Base-by-base conservation (phyloP, 2,888 invertebrate genomes). In the Cremastinae sp. region DNA sequence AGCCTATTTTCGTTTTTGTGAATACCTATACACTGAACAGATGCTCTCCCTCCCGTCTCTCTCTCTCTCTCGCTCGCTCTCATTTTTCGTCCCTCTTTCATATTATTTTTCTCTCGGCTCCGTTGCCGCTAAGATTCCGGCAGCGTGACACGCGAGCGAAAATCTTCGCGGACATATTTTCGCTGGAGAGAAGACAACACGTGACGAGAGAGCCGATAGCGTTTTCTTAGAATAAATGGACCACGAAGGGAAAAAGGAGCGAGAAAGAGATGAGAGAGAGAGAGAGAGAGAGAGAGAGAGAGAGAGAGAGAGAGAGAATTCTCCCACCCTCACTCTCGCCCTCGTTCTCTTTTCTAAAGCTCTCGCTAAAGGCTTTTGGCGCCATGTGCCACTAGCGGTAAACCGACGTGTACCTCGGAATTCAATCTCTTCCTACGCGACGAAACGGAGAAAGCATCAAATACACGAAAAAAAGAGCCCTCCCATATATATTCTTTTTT, bases 1-100 rank as follows among this genome's bases (percentile, higher is more conserved):
- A 49, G 74, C 79, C 81, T 86, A 86, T 86, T 86, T 85, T 86
- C 79, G 84, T 80, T 69, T 28, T 59, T 64, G 75, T 56, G 79
- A 74, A 79, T 75, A 77, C 75, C 78, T 76, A 71, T 58, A 65
- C 47, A 47, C 51, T 22, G 78, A 76, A 77, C 78, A 81, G 78
- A 81, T 81, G 79, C 76, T 73, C 47, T 59, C 59, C 59, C 59
- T 69, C 53, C 68, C 68, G 45, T 68, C 62, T 16, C 14, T 12
- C 22, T 43, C 65, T 41, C 41, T 12, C 45, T 51, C 37, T 41
- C 12, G 12, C 37, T 20, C 55, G 28, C 22, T 39, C 56, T 45
- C n/a, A 53, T 20, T 53, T 43, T 14, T 10, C 14, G 12, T 45
- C 18, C 20, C n/a, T 45, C 45, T 9, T 47, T 20, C 18, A 8